Conservation (phyloP, 2,113 vertebrate species). For the Xenopus borealis region DNA sequence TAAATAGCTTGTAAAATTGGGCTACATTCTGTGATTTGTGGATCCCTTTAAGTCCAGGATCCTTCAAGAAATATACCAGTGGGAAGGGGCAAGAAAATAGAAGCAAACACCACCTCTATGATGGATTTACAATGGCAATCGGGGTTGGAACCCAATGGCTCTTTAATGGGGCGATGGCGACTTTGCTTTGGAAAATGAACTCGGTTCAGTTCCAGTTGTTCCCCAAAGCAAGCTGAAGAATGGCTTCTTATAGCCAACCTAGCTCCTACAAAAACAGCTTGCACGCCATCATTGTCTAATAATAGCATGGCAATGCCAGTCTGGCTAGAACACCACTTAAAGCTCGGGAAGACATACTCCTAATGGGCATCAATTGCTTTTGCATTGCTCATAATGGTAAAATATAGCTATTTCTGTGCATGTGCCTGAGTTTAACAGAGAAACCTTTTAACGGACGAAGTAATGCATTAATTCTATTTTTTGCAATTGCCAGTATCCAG, state of each 20-base stretch:
- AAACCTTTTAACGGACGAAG: too few species aligned
- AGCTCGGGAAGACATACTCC: background rate
- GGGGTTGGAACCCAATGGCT: constrained; percentile 19
- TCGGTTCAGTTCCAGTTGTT: background rate
- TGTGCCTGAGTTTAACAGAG: too few species aligned
- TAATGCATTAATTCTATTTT: too few species aligned
- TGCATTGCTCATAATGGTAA: too few species aligned
- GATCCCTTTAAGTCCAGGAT: too few species aligned
- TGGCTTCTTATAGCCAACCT: background rate
- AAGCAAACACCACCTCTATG: background rate
- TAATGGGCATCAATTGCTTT: background rate
- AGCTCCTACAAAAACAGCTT: too few species aligned
- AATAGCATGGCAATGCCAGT: constrained; percentile 4
- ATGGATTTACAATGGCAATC: constrained; percentile 7
- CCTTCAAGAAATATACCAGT: too few species aligned
- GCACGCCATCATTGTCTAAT: background rate
- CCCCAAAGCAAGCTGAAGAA: background rate
- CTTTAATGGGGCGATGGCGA: constrained; percentile 3
- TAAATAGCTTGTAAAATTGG: constrained; percentile 1
- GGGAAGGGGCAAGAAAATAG: too few species aligned
- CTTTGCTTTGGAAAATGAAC: background rate
- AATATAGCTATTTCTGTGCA: too few species aligned
- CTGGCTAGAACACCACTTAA: background rate
- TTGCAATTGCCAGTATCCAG: background rate
- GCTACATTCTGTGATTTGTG: background rate